phyloP scores from a whole-genome alignment of 2,888 invertebrate genomes.

The Caenorhabditis sp. region DNA sequence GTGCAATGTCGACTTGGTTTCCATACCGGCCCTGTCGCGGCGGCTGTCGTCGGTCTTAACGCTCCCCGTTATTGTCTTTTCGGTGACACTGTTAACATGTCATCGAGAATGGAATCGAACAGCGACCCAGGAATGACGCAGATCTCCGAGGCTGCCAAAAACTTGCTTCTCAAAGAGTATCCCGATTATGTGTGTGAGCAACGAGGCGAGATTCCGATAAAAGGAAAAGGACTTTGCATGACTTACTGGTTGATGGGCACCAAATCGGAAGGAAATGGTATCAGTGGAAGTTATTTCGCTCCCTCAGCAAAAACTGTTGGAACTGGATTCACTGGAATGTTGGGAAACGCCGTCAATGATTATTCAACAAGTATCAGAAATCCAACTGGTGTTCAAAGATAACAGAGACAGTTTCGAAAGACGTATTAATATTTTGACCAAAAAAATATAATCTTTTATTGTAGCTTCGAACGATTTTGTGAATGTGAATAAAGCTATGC shows the following conservation, averaged over 20 bases:
- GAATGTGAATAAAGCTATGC: no score
- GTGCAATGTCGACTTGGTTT: slow-evolving; percentile 62
- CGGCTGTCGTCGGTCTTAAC: slow-evolving; percentile 69
- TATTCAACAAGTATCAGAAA: slow-evolving; percentile 33
- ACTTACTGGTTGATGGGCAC: slow-evolving; percentile 66
- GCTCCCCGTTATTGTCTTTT: slow-evolving; percentile 70
- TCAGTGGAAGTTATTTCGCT: slow-evolving; percentile 28
- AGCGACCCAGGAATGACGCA: slow-evolving; percentile 65
- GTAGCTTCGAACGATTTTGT: no score
- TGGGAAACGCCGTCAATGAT: slow-evolving; percentile 21
- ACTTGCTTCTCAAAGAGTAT: slow-evolving; percentile 53
- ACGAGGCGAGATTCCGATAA: slow-evolving; percentile 59
- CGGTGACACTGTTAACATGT: slow-evolving; percentile 69
- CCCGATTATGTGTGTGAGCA: slow-evolving; percentile 57
- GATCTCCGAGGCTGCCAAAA: slow-evolving; percentile 59
- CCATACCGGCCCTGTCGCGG: slow-evolving; percentile 65
- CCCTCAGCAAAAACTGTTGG: slow-evolving; percentile 32
- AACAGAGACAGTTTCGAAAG: no score
- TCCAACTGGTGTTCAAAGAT: slow-evolving; percentile 35
- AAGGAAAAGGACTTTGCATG: slow-evolving; percentile 67
- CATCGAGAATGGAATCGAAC: slow-evolving; percentile 68
- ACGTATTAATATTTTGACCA: no score
- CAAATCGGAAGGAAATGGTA: slow-evolving; percentile 35
- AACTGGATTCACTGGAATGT: slow-evolving; percentile 36
- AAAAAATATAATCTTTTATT: no score